Base-by-base conservation (phyloP, 2,797 vertebrate genomes). In the Phrynocephalus guinanensis region DNA sequence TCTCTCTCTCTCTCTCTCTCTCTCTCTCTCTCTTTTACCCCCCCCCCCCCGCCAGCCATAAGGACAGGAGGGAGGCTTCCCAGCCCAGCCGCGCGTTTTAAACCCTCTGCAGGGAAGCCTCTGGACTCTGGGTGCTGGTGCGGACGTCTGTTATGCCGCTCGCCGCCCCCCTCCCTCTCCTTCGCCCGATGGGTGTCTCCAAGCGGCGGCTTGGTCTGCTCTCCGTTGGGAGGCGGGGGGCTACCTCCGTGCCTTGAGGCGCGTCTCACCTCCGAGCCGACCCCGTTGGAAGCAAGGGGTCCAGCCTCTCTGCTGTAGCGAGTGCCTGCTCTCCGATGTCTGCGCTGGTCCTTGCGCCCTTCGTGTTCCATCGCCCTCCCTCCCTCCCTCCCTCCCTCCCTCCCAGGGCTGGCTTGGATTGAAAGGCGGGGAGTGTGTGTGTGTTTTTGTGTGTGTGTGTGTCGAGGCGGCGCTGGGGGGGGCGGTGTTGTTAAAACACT, bases 401-500 rank as follows among this genome's bases (percentile, higher is more conserved):
- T 91, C 87, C 85, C 83, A 82, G 88, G 82, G 79, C 77, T 52
- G 81, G 75, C 44, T 24, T 13, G 73, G 48, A 44, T 13, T 13
- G 82, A 67, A 56, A 85, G 86, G 73, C 81, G 75, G 86, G 30
- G 63, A 26, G 80, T 28, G 38, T 11, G 71, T 16, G 79, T 30
- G 70, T 30, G 70, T 1, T 11, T n/a, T 5, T 56, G 75, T 16
- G 79, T 30, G 70, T 30, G 70, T 13, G 70, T 30, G 70, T 11
- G 71, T 16, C 52, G 52, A 56, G 94, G 95, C n/a, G 52, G 52
- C 52, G 52, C 52, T 81, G 77, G 87, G 89, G 87, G 94, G 90
- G 82, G 97, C 97, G 97, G 91, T 93, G 95, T 95, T 95, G 97
- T 94, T 95, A 94, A 95, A 96, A 97, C 98, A 97, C 97, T 96